Evolutionary conservation across 2,797 vertebrate genomes (phyloP).

Genomic region (Lateolabrax maculatus): DNA sequence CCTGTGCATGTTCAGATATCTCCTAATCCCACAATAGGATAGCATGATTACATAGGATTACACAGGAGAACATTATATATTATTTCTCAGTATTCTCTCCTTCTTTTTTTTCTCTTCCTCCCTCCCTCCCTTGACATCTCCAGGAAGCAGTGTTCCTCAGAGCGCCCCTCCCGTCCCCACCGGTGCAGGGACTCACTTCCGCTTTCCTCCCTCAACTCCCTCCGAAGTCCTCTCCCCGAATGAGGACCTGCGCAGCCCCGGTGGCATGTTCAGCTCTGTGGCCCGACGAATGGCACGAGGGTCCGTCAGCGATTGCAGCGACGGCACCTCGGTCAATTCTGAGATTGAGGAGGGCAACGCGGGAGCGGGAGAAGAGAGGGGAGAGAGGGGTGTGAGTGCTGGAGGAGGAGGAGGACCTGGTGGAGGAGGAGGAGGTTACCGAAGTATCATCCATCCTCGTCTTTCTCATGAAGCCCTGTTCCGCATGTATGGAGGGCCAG

Average conservation of each 20-base stretch:
- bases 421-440: constrained; percentile 76
- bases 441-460: constrained; percentile 84
- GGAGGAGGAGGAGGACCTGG: constrained; percentile 76
- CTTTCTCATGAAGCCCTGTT: constrained; percentile 90
- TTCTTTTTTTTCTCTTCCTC: constrained; percentile 7
- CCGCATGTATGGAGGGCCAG: constrained; percentile 87
- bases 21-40: constrained; percentile 60
- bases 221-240: constrained; percentile 92
- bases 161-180: constrained; percentile 93
- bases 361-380: constrained; percentile 79
- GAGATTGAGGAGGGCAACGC: constrained; percentile 90
- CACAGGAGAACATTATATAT: constrained; percentile 47
- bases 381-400: constrained; percentile 61
- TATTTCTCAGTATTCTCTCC: constrained; percentile 54
- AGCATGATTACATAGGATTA: constrained; percentile 66
- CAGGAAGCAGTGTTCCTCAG: constrained; percentile 92
- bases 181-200: constrained; percentile 89
- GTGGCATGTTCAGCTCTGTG: constrained; percentile 87
- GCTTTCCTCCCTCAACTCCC: constrained; percentile 91
- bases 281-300: constrained; percentile 89
- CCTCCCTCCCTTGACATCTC: constrained; percentile 11
- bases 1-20: constrained; percentile 32
- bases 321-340: constrained; percentile 91
- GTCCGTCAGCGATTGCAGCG: constrained; percentile 94
- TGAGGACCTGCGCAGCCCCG: constrained; percentile 86